Base-by-base conservation (phyloP, 2,797 vertebrate species). In the Clarias pachynema region DNA sequence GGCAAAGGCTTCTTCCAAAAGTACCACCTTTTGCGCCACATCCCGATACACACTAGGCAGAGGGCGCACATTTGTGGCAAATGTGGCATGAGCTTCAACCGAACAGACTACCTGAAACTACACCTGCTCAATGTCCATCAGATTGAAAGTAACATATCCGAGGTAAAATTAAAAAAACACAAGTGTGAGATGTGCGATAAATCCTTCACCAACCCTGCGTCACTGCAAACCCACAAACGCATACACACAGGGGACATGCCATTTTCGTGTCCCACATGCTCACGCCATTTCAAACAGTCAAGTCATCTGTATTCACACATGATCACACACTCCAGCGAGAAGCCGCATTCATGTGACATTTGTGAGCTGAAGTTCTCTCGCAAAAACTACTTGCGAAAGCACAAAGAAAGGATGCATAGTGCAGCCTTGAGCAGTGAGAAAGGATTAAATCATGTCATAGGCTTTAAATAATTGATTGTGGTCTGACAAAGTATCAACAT, bases 1-100 rank as follows among this genome's bases (percentile, higher is more conserved):
- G 83, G 83, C 44, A 85, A 85, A 65, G 72, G 81, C 37, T 79
- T 89, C 44, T 62, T 82, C 60, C 82, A 85, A 75, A 89, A 89
- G 59, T 86, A 72, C 53, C 85, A 82, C 57, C 26, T 85, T 59
- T 26, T 74, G 37, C 85, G 86, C 44, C 87, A 86, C 74, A 31
- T 85, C 37, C 73, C 81, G 37, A 60, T 86, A 6, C 83, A 88
- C 85, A 56, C 75, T 0, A 53, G 80, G 3, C n/a, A 59, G 69
- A 85, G 26, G 56, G 78, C 66, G 0, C 68, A 79, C 20, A 3
- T n/a, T 22, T 84, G 82, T 16, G 40, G 59, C 1, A 34, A 78
- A 44, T 89, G 88, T 18, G 40, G 8, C 2, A 62, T 70, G 9
- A 65, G 79, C 40, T 85, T 89, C 60, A 60, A 66, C 40, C 87